Evolutionary conservation across 2,797 vertebrate species (phyloP).

Genomic region (Pseudocheirus occidentalis): DNA sequence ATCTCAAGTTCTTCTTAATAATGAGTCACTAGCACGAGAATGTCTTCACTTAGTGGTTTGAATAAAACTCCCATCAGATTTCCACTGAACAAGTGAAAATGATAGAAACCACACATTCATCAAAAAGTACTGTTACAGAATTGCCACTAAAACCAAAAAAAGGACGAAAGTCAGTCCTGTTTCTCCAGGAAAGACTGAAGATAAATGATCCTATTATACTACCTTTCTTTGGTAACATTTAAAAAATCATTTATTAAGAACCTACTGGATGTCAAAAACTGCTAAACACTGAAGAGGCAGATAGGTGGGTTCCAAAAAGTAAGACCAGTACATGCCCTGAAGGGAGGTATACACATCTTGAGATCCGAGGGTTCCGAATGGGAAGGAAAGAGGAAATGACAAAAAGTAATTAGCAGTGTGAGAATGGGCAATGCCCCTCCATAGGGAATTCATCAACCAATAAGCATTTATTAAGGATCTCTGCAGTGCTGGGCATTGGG

Average conservation of each 20-base stretch:
- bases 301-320: neutral
- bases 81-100: conserved; percentile 13
- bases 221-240: neutral
- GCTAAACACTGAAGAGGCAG: neutral
- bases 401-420: neutral
- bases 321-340: neutral
- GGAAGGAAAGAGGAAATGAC: neutral
- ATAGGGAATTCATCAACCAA: neutral
- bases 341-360: neutral
- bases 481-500: neutral
- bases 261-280: neutral
- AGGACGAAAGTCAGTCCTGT: neutral
- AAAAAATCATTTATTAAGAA: neutral
- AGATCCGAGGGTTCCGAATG: neutral
- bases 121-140: conserved; percentile 20
- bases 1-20: conserved; percentile 4
- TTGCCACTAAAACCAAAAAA: neutral
- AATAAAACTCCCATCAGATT: conserved; percentile 11
- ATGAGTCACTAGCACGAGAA: conserved; percentile 11
- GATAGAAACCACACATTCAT: conserved; percentile 37
- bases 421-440: neutral
- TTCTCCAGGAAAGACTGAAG: conserved; percentile 37
- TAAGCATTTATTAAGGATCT: neutral
- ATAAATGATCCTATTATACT: neutral
- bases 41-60: conserved; percentile 7